A percentile compares a stretch with the other conserved stretches of the same genome.
Conservation (phyloP, 2,797 vertebrate species). For the Botia kubotai region DNA sequence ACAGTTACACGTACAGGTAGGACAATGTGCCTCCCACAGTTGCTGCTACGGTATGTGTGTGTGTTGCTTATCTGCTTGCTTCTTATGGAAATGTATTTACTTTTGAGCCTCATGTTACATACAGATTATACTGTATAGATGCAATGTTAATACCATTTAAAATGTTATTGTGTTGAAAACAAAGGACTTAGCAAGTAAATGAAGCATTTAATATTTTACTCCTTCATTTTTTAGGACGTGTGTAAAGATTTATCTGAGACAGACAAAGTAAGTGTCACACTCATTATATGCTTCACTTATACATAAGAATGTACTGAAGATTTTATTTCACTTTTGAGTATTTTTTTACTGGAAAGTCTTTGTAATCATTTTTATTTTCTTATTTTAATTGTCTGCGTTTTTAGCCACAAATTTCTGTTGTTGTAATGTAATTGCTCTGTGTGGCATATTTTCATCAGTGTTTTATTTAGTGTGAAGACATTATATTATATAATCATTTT, state of each 20-base stretch:
- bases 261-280: conserved; percentile 62
- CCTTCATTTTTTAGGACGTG: conserved; percentile 55
- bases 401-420: background rate
- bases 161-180: background rate
- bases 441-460: no score
- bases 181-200: background rate
- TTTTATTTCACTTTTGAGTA: background rate
- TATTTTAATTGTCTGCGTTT: no score
- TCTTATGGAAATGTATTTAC: background rate
- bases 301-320: background rate
- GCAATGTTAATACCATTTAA: background rate
- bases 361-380: background rate
- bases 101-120: background rate
- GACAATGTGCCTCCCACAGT: background rate
- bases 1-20: conserved; percentile 35
- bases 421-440: background rate
- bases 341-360: background rate
- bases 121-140: background rate
- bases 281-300: background rate
- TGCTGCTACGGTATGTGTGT: background rate
- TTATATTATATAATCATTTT: no score
- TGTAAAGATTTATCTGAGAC: conserved; percentile 53
- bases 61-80: background rate
- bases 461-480: no score
- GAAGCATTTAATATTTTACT: background rate